These are phyloP conservation scores for Acipenser oxyrinchus DNA, from an alignment of 2,797 vertebrate species.

Conservation along the genomic window DNA sequence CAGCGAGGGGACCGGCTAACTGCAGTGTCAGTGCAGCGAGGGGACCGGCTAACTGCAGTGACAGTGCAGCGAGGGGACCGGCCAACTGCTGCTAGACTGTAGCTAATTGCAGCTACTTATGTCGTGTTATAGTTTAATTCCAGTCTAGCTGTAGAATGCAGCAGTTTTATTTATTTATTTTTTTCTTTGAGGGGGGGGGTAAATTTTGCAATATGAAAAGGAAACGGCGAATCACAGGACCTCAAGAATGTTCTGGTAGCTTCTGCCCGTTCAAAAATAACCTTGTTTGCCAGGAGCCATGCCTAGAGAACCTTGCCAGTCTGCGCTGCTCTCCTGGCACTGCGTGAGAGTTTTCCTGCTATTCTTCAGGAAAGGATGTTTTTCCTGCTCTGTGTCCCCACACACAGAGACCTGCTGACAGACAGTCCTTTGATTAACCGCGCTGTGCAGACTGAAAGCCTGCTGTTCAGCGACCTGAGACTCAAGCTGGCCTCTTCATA, in stretches of 20 bases:
- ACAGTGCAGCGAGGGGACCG: too few relatives aligned
- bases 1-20: too few relatives aligned
- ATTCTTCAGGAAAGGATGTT: conserved; percentile 21
- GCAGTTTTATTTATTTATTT: too few relatives aligned
- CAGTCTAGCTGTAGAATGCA: too few relatives aligned
- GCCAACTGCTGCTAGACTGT: too few relatives aligned
- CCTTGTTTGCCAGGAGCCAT: conserved; percentile 38
- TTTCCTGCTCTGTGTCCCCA: conserved; percentile 16
- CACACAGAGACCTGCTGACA: neutral
- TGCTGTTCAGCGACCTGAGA: neutral
- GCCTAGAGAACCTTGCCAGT: conserved; percentile 41
- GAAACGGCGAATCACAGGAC: conserved; percentile 17
- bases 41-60: too few relatives aligned
- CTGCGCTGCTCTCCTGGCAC: conserved; percentile 13
- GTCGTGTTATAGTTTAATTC: too few relatives aligned
- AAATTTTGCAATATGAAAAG: too few relatives aligned
- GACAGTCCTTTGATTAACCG: neutral
- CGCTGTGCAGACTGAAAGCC: conserved; percentile 2
- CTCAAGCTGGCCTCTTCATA: neutral
- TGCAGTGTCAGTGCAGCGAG: too few relatives aligned
- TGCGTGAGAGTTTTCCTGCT: conserved; percentile 41
- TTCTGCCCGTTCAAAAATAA: conserved; percentile 30
- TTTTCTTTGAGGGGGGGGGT: too few relatives aligned
- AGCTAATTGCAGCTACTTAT: too few relatives aligned
- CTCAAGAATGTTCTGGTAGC: neutral